Percentiles rank a stretch among this genome's conserved stretches.
These are phyloP conservation scores for Agrilus cyanescens DNA, from an alignment of 2,888 invertebrate genomes.

Conservation along the genomic window DNA sequence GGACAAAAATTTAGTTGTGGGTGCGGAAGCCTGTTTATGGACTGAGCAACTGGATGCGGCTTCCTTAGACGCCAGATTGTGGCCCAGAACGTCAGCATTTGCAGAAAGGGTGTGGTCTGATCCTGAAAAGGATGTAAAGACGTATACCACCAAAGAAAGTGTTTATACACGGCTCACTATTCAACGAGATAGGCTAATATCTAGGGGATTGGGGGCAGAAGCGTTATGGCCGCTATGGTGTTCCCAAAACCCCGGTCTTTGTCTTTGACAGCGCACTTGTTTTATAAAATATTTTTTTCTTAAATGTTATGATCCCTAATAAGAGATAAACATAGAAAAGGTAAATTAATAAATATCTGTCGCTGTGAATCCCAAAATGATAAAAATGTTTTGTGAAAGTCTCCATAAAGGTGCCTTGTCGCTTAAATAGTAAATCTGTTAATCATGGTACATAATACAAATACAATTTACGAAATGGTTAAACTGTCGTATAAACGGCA, in stretches of 20 bases:
- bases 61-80: conserved; percentile 65
- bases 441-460: too few species aligned
- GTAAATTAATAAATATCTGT: too few species aligned
- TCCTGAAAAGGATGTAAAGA: conserved; percentile 30
- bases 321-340: too few species aligned
- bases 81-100: conserved; percentile 73
- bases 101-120: conserved; percentile 71
- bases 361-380: too few species aligned
- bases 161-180: conserved; percentile 58
- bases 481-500: too few species aligned
- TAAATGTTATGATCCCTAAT: not conserved
- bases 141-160: conserved; percentile 41
- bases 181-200: conserved; percentile 51
- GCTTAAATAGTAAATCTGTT: too few species aligned
- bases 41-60: conserved; percentile 67
- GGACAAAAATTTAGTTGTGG: conserved; percentile 41
- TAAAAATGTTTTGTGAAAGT: too few species aligned
- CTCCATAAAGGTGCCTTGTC: too few species aligned
- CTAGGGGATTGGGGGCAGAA: conserved; percentile 53
- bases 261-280: conserved; percentile 38
- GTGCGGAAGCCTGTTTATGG: conserved; percentile 78
- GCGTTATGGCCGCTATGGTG: conserved; percentile 71
- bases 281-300: conserved; percentile 1
- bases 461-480: too few species aligned
- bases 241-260: conserved; percentile 60